Percentiles rank a stretch among this genome's conserved stretches.
phyloP scores from a whole-genome alignment of 2,888 invertebrate species.

The Drosophila rubida region DNA sequence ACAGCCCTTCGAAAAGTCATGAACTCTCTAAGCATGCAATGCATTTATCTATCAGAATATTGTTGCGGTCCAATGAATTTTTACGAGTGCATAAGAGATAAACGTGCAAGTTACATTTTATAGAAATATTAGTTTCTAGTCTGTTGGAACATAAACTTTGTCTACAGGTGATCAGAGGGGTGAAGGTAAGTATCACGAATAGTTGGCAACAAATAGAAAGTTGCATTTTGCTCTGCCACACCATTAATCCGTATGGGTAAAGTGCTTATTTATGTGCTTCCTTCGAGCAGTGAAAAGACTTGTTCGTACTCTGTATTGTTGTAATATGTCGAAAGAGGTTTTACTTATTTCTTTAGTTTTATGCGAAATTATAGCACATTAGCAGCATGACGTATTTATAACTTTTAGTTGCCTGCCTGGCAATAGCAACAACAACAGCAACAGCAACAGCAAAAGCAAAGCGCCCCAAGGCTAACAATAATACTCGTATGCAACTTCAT shows the following conservation, averaged over 20 bases:
- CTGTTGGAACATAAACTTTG: background rate
- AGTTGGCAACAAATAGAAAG: slow-evolving; percentile 16
- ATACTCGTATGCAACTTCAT: slow-evolving; percentile 51
- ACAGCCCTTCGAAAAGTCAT: background rate
- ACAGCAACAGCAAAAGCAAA: slow-evolving; percentile 45
- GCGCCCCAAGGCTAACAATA: slow-evolving; percentile 57
- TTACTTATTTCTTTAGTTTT: slow-evolving; percentile 46
- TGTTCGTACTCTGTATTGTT: slow-evolving; percentile 29
- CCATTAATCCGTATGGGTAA: slow-evolving; percentile 40
- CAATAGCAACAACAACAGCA: slow-evolving; percentile 46
- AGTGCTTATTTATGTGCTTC: slow-evolving; percentile 36
- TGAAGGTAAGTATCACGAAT: slow-evolving; percentile 11
- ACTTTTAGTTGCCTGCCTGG: slow-evolving; percentile 56
- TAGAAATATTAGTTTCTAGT: slow-evolving; percentile 3
- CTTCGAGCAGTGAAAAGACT: slow-evolving; percentile 21
- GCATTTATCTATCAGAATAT: background rate
- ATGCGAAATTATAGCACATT: slow-evolving; percentile 69
- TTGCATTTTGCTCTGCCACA: slow-evolving; percentile 3
- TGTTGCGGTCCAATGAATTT: background rate
- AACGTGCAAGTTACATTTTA: background rate
- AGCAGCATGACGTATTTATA: slow-evolving; percentile 68
- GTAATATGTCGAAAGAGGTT: slow-evolving; percentile 26
- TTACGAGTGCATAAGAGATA: background rate
- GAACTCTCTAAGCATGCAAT: background rate
- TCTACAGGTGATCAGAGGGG: background rate